Percentiles rank a stretch among this genome's conserved stretches.
phyloP scores from a whole-genome alignment of 2,888 invertebrate species.

The Apomyelois bistriatella region DNA sequence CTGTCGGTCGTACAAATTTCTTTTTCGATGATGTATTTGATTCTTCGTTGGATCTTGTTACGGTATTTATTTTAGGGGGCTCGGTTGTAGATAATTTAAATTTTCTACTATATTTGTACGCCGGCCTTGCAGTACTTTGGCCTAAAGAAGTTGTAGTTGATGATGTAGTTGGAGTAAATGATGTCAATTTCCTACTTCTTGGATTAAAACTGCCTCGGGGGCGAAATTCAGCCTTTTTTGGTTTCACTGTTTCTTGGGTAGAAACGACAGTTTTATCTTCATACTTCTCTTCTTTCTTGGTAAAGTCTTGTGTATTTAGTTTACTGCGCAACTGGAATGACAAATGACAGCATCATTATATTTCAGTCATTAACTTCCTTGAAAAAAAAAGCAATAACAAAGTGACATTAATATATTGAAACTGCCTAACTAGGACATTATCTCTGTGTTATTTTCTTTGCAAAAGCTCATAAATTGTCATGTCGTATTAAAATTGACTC shows the following conservation, averaged over 20 bases:
- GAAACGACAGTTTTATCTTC: constrained; percentile 30
- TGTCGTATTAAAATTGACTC: no score
- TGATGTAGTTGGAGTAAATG: constrained; percentile 39
- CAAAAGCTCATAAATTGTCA: no score
- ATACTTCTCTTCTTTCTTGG: constrained; percentile 31
- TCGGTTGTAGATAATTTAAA: constrained; percentile 52
- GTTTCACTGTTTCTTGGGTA: constrained; percentile 33
- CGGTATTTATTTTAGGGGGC: constrained; percentile 35
- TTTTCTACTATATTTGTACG: constrained; percentile 61
- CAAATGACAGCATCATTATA: not conserved
- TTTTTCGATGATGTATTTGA: constrained; percentile 43
- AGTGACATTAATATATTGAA: no score
- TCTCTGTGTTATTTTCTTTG: no score
- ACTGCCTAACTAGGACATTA: no score
- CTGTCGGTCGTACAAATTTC: constrained; percentile 44
- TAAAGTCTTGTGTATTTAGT: constrained; percentile 37
- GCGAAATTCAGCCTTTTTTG: constrained; percentile 43
- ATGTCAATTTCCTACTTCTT: constrained; percentile 47
- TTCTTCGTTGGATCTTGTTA: constrained; percentile 39
- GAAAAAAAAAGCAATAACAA: no score
- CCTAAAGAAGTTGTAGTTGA: constrained; percentile 28
- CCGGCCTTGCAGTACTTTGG: constrained; percentile 40
- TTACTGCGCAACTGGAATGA: constrained; percentile 58
- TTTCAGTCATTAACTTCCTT: no score
- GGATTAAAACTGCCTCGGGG: constrained; percentile 50